Conservation (phyloP, 2,113 vertebrate genomes). For the Pelobates fuscus region DNA sequence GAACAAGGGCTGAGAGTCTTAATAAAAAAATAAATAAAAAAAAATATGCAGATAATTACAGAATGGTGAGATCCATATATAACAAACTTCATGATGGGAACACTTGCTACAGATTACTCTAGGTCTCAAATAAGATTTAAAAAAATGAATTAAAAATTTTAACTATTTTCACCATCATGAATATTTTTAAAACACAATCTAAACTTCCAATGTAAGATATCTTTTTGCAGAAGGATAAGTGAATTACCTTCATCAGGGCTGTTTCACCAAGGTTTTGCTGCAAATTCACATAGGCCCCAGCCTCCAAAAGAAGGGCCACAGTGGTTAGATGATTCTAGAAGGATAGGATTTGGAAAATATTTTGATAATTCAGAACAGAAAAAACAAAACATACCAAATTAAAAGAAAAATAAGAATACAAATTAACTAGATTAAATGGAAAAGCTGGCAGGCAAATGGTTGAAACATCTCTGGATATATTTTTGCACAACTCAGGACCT, state of each 20-base stretch:
- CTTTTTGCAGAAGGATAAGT: not conserved
- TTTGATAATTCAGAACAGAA: not conserved
- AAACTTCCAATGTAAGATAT: too few relatives aligned
- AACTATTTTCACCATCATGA: constrained; percentile 27
- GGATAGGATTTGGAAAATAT: not conserved
- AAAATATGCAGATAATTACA: not conserved
- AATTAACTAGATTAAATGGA: too few relatives aligned
- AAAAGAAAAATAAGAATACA: too few relatives aligned
- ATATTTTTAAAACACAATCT: not conserved
- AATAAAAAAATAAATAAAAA: too few relatives aligned
- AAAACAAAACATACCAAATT: not conserved
- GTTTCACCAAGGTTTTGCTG: constrained; percentile 90
- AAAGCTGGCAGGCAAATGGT: too few relatives aligned
- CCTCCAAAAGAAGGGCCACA: constrained; percentile 91
- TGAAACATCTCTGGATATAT: too few relatives aligned
- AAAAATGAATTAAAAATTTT: too few relatives aligned
- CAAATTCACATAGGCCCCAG: constrained; percentile 87
- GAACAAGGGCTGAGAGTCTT: too few relatives aligned
- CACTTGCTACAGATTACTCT: too few relatives aligned
- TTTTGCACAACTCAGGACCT: too few relatives aligned
- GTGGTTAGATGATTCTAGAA: constrained; percentile 92
- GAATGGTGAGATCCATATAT: not conserved
- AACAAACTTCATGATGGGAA: constrained; percentile 25
- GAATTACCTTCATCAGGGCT: constrained; percentile 89
- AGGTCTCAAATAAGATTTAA: too few relatives aligned